A percentile compares a stretch with the other conserved stretches of the same genome.
These are phyloP conservation scores for Pantherophis guttatus DNA, from an alignment of 2,113 vertebrate genomes.

Conservation along the genomic window DNA sequence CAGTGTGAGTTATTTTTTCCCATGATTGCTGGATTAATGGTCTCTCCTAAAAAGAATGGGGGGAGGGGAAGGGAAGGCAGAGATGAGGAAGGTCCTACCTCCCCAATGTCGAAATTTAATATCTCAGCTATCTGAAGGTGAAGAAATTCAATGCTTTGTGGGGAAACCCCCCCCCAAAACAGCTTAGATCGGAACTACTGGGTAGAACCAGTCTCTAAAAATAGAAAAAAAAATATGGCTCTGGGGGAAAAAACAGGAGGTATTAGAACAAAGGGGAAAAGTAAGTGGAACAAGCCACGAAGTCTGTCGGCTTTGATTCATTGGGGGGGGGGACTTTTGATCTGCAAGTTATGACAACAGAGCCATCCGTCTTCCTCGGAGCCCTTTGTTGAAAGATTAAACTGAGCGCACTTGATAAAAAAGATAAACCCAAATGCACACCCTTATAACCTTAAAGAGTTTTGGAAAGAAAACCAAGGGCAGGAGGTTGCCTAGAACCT, in stretches of 20 bases:
- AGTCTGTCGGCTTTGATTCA: slow-evolving; percentile 15
- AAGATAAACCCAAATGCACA: not conserved
- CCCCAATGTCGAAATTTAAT: not conserved
- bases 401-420: not conserved
- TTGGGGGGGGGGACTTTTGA: not conserved
- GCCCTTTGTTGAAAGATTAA: not conserved
- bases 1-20: not conserved
- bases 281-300: not conserved
- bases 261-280: not conserved
- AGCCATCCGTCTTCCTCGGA: not conserved
- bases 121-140: not conserved
- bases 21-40: not conserved
- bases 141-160: not conserved
- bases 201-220: not conserved
- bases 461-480: not conserved
- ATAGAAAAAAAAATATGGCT: not conserved
- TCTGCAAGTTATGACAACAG: not conserved
- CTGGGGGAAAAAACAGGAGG: not conserved
- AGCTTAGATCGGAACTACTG: not conserved
- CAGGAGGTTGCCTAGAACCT: not conserved
- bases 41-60: not conserved
- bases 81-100: not conserved
- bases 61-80: not conserved
- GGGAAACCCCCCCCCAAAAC: not conserved
- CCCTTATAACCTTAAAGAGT: not conserved